Percentiles rank a stretch among this genome's conserved stretches.
Conservation (phyloP, 2,113 vertebrate genomes). For the Callospermophilus lateralis region DNA sequence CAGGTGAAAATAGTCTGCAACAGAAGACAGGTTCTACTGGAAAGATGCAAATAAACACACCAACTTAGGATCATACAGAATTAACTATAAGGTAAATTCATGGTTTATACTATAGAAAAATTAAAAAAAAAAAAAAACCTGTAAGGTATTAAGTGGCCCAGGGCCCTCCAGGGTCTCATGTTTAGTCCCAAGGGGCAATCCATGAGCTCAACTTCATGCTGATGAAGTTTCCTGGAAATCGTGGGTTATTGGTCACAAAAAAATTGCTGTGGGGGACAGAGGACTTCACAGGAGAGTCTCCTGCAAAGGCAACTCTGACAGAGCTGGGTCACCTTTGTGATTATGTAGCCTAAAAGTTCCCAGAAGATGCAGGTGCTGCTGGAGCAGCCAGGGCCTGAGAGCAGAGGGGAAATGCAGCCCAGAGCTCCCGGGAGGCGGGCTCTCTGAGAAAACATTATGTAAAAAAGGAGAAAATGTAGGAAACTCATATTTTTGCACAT, state of each 20-base stretch:
- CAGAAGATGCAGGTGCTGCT: not conserved
- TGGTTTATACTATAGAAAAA: not conserved
- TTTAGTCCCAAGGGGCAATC: not conserved
- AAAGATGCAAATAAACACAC: not conserved
- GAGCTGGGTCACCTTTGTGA: too few relatives aligned
- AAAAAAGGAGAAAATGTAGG: conserved; percentile 39
- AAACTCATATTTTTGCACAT: conserved; percentile 76
- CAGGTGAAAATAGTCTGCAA: not conserved
- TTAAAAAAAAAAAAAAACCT: not conserved
- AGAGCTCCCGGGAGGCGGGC: not conserved
- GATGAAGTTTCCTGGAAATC: not conserved
- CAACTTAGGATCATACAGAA: not conserved
- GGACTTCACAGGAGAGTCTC: not conserved
- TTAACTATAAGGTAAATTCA: not conserved
- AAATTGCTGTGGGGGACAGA: not conserved
- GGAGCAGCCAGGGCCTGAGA: not conserved
- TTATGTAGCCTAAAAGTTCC: not conserved
- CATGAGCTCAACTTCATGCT: not conserved
- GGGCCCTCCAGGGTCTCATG: not conserved
- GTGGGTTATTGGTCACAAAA: not conserved
- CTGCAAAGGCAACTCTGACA: not conserved
- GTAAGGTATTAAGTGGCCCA: not conserved
- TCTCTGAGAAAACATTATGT: conserved; percentile 38
- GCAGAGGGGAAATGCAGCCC: not conserved
- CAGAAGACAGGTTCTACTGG: not conserved